Conservation (phyloP, 1,140 invertebrate genomes). For the Drosophila persimilis region DNA sequence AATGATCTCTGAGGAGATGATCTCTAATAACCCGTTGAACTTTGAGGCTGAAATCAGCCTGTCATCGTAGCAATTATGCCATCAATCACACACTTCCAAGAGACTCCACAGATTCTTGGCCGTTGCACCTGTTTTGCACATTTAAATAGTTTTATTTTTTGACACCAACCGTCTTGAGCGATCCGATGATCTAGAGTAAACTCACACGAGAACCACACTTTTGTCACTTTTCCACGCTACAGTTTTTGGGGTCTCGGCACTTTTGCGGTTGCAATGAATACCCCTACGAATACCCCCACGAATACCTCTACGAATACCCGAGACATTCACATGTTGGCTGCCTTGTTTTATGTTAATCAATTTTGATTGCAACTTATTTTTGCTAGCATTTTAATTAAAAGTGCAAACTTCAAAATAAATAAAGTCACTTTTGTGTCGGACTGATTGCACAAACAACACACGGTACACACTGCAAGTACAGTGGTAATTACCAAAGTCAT, state of each 20-base stretch:
- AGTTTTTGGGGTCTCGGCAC: constrained; percentile 53
- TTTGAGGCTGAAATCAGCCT: constrained; percentile 27
- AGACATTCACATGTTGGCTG: constrained; percentile 45
- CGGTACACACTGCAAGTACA: too few relatives aligned
- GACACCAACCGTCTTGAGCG: background rate
- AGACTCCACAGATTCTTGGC: constrained; percentile 18
- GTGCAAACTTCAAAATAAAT: constrained; percentile 71
- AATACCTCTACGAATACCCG: constrained; percentile 23
- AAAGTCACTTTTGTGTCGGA: constrained; percentile 39
- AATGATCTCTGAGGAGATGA: constrained; percentile 6
- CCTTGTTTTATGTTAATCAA: constrained; percentile 68
- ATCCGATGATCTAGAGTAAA: constrained; percentile 27
- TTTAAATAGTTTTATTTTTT: constrained; percentile 62
- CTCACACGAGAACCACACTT: constrained; percentile 76
- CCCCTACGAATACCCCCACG: constrained; percentile 19
- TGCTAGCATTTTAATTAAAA: constrained; percentile 64
- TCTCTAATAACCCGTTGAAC: background rate
- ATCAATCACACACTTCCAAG: constrained; percentile 35
- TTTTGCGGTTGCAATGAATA: constrained; percentile 41
- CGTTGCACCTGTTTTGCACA: constrained; percentile 29
- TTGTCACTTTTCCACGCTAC: constrained; percentile 75
- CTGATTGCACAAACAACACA: constrained; percentile 31
- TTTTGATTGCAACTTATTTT: constrained; percentile 63
- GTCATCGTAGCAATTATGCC: constrained; percentile 45
- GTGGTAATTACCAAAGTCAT: constrained; percentile 57